Conservation (phyloP, 2,113 vertebrate species). For the Pseudonaja textilis region DNA sequence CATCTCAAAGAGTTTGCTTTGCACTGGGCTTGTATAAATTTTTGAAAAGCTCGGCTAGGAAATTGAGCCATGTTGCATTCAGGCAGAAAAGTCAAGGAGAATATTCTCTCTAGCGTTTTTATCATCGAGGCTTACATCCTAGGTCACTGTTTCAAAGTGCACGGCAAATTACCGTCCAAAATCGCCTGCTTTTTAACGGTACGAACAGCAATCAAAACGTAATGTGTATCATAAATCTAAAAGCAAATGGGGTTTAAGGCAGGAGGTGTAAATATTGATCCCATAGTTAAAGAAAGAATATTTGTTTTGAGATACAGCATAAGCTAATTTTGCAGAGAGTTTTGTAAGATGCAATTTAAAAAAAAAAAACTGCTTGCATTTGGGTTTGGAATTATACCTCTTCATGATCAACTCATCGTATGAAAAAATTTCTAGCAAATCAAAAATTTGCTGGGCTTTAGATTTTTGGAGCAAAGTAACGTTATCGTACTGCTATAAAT, state of each 20-base stretch:
- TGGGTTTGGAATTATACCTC: constrained; percentile 45
- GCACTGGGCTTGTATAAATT: background rate
- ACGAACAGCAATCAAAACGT: background rate
- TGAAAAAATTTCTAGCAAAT: constrained; percentile 43
- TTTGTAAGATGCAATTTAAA: constrained; percentile 25
- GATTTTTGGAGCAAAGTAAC: constrained; percentile 41
- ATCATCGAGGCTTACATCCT: background rate
- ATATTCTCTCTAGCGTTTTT: background rate
- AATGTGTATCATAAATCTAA: background rate
- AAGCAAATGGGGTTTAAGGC: background rate
- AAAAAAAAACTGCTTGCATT: background rate
- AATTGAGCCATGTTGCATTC: background rate
- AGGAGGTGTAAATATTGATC: background rate
- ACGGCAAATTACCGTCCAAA: background rate
- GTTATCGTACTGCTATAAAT: constrained; percentile 47
- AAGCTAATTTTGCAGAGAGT: background rate
- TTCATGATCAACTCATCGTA: constrained; percentile 26
- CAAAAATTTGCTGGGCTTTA: constrained; percentile 11
- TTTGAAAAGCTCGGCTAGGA: background rate
- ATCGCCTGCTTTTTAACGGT: background rate
- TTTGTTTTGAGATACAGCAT: background rate
- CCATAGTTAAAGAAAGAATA: background rate
- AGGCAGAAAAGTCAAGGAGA: background rate
- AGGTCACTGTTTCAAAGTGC: background rate
- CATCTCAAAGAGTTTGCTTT: background rate